phyloP scores from a whole-genome alignment of 1,140 invertebrate species.

The Drosophila ercepeae region DNA sequence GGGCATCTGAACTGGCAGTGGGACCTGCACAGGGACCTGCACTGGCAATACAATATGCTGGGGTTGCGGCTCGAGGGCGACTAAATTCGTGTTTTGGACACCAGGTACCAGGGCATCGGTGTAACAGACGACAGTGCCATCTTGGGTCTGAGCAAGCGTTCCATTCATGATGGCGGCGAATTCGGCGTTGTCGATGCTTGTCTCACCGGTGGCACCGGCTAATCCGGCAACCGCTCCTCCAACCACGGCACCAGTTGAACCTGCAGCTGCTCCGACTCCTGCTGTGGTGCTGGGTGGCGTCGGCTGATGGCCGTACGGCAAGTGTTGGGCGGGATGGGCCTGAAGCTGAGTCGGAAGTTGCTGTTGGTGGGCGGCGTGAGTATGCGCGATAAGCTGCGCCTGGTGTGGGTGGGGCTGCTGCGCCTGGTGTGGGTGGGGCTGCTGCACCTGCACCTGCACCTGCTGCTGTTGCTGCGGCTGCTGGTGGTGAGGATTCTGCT shows the following conservation, averaged over 20 bases:
- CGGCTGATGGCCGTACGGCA: slow-evolving; percentile 62
- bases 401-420: slow-evolving; percentile 56
- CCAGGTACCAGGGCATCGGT: slow-evolving; percentile 75
- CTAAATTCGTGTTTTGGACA: slow-evolving; percentile 81
- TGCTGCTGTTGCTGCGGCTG: slow-evolving; percentile 31
- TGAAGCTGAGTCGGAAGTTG: slow-evolving; percentile 44
- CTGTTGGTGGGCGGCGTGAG: slow-evolving; percentile 61
- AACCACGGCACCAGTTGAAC: neutral
- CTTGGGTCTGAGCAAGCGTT: slow-evolving; percentile 73
- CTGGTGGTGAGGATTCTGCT: slow-evolving; percentile 32
- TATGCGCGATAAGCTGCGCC: slow-evolving; percentile 57
- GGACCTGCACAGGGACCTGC: slow-evolving; percentile 49
- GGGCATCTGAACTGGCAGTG: slow-evolving; percentile 36
- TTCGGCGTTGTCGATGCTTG: slow-evolving; percentile 69
- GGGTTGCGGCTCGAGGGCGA: slow-evolving; percentile 73
- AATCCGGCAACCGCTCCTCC: slow-evolving; percentile 31
- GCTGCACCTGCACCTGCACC: slow-evolving; percentile 50
- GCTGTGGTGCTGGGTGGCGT: slow-evolving; percentile 28
- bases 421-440: slow-evolving; percentile 55
- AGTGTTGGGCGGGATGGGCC: slow-evolving; percentile 58
- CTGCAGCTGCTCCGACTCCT: slow-evolving; percentile 22
- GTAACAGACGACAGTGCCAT: slow-evolving; percentile 77
- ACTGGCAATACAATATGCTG: slow-evolving; percentile 59
- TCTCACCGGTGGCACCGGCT: slow-evolving; percentile 11
- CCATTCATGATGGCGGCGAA: slow-evolving; percentile 83